phyloP scores from a whole-genome alignment of 2,797 vertebrate species.

The Cuniculus paca region DNA sequence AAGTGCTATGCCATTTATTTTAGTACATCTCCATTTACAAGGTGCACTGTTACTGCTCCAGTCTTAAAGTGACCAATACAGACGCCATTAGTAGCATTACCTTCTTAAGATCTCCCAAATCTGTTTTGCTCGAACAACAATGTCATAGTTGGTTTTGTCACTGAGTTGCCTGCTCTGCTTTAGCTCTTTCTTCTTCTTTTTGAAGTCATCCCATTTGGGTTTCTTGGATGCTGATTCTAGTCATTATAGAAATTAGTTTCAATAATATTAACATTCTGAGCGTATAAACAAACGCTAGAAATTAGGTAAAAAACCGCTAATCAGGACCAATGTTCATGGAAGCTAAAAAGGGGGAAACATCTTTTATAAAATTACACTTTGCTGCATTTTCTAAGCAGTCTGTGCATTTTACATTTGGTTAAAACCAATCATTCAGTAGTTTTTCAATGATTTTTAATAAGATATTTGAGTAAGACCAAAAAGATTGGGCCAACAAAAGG shows the following conservation, averaged over 20 bases:
- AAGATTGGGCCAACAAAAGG: background rate
- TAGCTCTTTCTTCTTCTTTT: slow-evolving; percentile 92
- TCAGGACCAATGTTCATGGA: background rate
- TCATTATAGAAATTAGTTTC: slow-evolving; percentile 73
- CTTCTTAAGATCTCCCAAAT: slow-evolving; percentile 94
- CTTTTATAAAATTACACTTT: background rate
- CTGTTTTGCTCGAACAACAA: slow-evolving; percentile 91
- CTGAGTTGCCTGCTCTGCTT: slow-evolving; percentile 91
- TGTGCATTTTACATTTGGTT: background rate
- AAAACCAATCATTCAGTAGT: background rate
- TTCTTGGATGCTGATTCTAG: slow-evolving; percentile 90
- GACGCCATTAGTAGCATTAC: slow-evolving; percentile 80
- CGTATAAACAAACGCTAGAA: background rate
- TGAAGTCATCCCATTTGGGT: slow-evolving; percentile 92
- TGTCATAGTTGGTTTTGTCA: slow-evolving; percentile 91
- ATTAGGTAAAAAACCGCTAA: background rate
- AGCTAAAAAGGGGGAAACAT: background rate
- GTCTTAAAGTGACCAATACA: background rate
- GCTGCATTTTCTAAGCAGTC: slow-evolving; percentile 1
- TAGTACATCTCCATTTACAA: background rate
- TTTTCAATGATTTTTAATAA: slow-evolving; percentile 5
- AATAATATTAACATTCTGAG: slow-evolving; percentile 39
- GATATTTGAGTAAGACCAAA: background rate
- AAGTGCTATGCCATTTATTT: background rate
- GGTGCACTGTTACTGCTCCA: background rate